phyloP scores from a whole-genome alignment of 1,140 invertebrate genomes.

The Reticulitermes speratus region DNA sequence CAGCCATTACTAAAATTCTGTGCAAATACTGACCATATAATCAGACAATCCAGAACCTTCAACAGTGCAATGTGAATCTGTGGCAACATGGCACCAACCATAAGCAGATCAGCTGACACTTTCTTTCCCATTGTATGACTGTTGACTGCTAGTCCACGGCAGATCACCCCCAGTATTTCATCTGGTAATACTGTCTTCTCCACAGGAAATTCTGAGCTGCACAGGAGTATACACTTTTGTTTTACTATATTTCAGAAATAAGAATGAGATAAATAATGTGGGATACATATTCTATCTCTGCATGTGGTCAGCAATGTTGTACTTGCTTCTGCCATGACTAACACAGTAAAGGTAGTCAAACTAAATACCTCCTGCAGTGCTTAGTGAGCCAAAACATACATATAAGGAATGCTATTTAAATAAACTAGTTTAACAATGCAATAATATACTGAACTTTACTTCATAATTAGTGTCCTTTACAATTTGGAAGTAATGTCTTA shows the following conservation, averaged over 20 bases:
- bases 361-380: too few relatives aligned
- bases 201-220: constrained; percentile 24
- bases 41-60: constrained; percentile 14
- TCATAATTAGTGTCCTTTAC: constrained; percentile 1
- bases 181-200: constrained; percentile 19
- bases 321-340: too few relatives aligned
- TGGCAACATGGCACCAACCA: constrained; percentile 20
- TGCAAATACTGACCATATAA: constrained; percentile 23
- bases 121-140: constrained; percentile 15
- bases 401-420: too few relatives aligned
- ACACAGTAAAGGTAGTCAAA: background rate
- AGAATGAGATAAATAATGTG: too few relatives aligned
- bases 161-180: constrained; percentile 15
- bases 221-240: background rate
- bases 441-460: background rate
- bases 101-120: background rate
- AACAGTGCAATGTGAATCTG: constrained; percentile 24
- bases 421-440: background rate
- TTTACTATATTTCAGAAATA: background rate
- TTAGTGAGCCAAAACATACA: too few relatives aligned
- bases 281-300: too few relatives aligned
- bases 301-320: too few relatives aligned
- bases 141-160: constrained; percentile 26
- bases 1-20: background rate
- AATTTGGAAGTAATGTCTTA: background rate